Evolutionary conservation across 2,888 invertebrate genomes (phyloP).

Genomic region (Spilarctia lutea): DNA sequence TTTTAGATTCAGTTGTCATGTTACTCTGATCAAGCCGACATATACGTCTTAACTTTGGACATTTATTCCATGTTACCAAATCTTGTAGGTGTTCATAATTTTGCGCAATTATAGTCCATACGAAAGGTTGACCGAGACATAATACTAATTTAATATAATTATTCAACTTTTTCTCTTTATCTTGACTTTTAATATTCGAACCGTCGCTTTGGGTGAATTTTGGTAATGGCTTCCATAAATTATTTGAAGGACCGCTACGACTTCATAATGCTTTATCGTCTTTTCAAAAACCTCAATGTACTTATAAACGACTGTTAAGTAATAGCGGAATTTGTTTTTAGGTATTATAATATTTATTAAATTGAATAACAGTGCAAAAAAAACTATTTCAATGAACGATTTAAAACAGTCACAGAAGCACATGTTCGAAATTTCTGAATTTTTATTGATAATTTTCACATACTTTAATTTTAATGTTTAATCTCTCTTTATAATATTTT

Average conservation of each 20-base stretch:
- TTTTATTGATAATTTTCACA: too few species aligned
- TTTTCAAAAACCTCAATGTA: slow-evolving; percentile 25
- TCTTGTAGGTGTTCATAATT: slow-evolving; percentile 15
- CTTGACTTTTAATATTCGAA: slow-evolving; percentile 40
- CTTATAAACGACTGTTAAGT: background rate
- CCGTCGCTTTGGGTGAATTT: slow-evolving; percentile 31
- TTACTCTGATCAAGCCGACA: too few species aligned
- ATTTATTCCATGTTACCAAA: slow-evolving; percentile 17
- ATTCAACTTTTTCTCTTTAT: slow-evolving; percentile 37
- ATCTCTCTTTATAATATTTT: background rate
- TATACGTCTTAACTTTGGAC: too few species aligned
- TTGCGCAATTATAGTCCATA: slow-evolving; percentile 33
- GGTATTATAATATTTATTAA: too few species aligned
- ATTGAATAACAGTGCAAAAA: too few species aligned
- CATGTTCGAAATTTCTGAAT: too few species aligned
- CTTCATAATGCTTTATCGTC: slow-evolving; percentile 40
- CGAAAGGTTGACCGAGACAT: slow-evolving; percentile 48
- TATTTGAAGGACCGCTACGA: slow-evolving; percentile 25
- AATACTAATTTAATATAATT: slow-evolving; percentile 56
- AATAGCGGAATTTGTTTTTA: background rate
- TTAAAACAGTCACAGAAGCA: too few species aligned
- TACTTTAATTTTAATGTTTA: too few species aligned
- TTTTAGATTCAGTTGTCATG: too few species aligned
- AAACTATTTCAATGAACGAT: too few species aligned
- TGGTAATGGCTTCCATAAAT: slow-evolving; percentile 45